Conservation (phyloP, 1,140 invertebrate species). For the Trichogramma pretiosum region DNA sequence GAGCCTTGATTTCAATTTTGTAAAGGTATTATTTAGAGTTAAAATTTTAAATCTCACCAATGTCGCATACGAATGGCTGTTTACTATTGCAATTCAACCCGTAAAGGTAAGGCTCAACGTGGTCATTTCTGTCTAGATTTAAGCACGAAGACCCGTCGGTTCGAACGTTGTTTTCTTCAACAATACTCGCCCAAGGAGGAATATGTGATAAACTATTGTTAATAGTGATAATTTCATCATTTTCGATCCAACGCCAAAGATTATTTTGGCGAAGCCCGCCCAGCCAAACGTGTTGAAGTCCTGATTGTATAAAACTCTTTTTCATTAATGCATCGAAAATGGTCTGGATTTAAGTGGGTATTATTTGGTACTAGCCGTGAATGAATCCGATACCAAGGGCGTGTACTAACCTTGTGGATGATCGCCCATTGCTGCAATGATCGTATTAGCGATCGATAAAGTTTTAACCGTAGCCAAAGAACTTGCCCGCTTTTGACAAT, state of each 20-base stretch:
- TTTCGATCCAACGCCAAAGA: slow-evolving; percentile 25
- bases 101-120: slow-evolving; percentile 26
- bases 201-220: slow-evolving; percentile 17
- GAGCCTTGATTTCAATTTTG: too few relatives aligned
- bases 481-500: slow-evolving; percentile 24
- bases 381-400: too few relatives aligned
- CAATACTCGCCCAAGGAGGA: slow-evolving; percentile 22
- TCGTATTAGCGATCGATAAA: slow-evolving; percentile 20
- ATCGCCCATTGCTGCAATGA: slow-evolving; percentile 29
- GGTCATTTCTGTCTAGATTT: slow-evolving; percentile 27
- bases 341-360: too few relatives aligned
- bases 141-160: slow-evolving; percentile 19
- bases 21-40: too few relatives aligned
- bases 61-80: slow-evolving; percentile 27
- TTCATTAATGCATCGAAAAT: too few relatives aligned
- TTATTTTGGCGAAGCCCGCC: slow-evolving; percentile 22
- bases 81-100: slow-evolving; percentile 26
- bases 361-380: too few relatives aligned
- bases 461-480: slow-evolving; percentile 22
- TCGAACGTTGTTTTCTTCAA: slow-evolving; percentile 16
- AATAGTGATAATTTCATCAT: slow-evolving; percentile 18
- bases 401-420: slow-evolving; percentile 27
- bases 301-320: too few relatives aligned
- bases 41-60: too few relatives aligned
- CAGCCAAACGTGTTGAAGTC: slow-evolving; percentile 25